A percentile compares a stretch with the other conserved stretches of the same genome.
Conservation (phyloP, 1,140 invertebrate species). For the Philaenus spumarius region DNA sequence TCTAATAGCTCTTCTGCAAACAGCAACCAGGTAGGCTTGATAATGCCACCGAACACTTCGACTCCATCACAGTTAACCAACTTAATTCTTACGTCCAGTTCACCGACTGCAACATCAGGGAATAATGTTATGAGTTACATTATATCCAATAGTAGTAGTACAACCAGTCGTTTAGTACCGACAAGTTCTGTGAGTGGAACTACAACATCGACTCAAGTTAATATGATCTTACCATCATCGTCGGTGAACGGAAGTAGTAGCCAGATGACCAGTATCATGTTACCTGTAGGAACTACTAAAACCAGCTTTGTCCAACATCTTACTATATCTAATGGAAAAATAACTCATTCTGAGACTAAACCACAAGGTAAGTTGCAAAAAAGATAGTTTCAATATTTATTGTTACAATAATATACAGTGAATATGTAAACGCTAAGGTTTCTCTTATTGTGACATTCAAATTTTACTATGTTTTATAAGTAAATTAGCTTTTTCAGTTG, state of each 20-base stretch:
- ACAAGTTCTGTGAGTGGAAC: too few relatives aligned
- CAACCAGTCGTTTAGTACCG: too few relatives aligned
- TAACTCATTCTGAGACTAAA: background rate
- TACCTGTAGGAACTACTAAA: background rate
- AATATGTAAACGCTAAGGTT: too few relatives aligned
- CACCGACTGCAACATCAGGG: background rate
- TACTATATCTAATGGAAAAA: constrained; percentile 7
- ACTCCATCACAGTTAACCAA: constrained; percentile 1
- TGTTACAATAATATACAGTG: too few relatives aligned
- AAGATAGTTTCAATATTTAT: too few relatives aligned
- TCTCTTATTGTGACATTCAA: too few relatives aligned
- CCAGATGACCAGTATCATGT: background rate
- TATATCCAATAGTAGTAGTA: too few relatives aligned
- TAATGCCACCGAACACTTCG: background rate
- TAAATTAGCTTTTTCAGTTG: too few relatives aligned
- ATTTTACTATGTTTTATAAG: too few relatives aligned
- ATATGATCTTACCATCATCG: too few relatives aligned
- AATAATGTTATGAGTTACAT: too few relatives aligned
- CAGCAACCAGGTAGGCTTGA: background rate
- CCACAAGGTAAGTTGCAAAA: background rate
- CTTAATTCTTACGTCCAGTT: constrained; percentile 6
- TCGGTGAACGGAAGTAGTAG: background rate
- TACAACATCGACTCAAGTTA: too few relatives aligned
- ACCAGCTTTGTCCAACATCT: background rate
- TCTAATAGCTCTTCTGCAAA: background rate